Base-by-base conservation (phyloP, 53 echinoderm and acorn worm species). In the Glandiceps talaboti region DNA sequence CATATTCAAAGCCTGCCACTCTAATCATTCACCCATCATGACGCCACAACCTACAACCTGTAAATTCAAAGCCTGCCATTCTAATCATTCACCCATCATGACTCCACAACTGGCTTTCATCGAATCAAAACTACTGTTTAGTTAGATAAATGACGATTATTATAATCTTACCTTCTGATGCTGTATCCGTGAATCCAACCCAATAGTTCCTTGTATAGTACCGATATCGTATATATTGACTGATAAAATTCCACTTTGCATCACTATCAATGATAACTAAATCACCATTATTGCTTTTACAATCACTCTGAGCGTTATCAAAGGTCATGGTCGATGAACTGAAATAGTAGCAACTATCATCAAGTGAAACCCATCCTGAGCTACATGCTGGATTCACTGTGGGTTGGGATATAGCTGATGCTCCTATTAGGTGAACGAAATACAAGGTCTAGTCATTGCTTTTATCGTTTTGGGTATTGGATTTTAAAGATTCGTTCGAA, bases 291-390 rank as follows among this genome's bases (percentile, higher is more conserved):
- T 77, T 81, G 1, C 33, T 29, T 83, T 83, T 76, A n/a, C 93
- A 92, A 73, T 87, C 74, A 20, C 80, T 29, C 64, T 83, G 80
- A 33, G 90, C 93, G 0, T 33, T 31, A 14, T 82, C 30, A 84
- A 85, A 92, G 33, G 81, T 79, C 76, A 25, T 74, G 26, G 90
- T 83, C 75, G 77, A 78, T 14, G 85, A 29, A 27, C 88, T 78
- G 86, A 90, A 90, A 74, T 75, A 77, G 76, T 92, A 92, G 74
- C 93, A 92, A 83, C 90, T 92, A 76, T 90, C 87, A 26, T 81
- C 83, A 31, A 88, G 75, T 31, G 80, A 88, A 74, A 84, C 76
- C 93, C 93, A 92, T 64, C 86, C 80, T 29, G 82, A 80, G 31
- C 29, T 32, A 74, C 93, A 92, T 29, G 76, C 33, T 28, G 87